Percentiles rank a stretch among this genome's conserved stretches.
Evolutionary conservation across 2,888 invertebrate species (phyloP).

Genomic region (Thumatha senex): DNA sequence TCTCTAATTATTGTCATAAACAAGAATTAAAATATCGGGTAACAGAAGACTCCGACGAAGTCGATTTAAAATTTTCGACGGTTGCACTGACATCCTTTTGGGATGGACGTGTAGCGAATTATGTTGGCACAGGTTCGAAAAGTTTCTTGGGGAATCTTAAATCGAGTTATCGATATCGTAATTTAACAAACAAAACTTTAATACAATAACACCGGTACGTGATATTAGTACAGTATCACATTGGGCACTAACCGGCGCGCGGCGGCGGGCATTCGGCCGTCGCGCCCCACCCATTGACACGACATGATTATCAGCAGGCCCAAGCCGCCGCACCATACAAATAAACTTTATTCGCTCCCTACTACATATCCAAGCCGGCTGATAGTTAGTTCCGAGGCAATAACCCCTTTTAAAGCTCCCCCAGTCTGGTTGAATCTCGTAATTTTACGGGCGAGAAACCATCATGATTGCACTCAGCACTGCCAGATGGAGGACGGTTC

Average conservation of each 20-base stretch:
- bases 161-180: constrained; percentile 31
- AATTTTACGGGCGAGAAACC: constrained; percentile 76
- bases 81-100: constrained; percentile 74
- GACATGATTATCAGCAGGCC: constrained; percentile 73
- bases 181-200: constrained; percentile 43
- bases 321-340: constrained; percentile 67
- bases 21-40: constrained; percentile 74
- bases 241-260: constrained; percentile 59
- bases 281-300: constrained; percentile 74
- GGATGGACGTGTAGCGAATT: constrained; percentile 30
- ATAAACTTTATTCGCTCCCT: constrained; percentile 82
- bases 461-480: constrained; percentile 60
- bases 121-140: constrained; percentile 13
- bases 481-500: constrained; percentile 46
- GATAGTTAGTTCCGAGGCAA: constrained; percentile 74
- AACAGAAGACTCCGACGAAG: constrained; percentile 66
- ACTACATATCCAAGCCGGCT: constrained; percentile 66
- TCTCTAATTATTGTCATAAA: constrained; percentile 75
- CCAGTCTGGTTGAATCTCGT: constrained; percentile 71
- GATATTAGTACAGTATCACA: constrained; percentile 56
- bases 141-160: constrained; percentile 14
- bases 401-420: constrained; percentile 78
- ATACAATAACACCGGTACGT: constrained; percentile 38
- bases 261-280: constrained; percentile 47
- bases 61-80: constrained; percentile 70